Base-by-base conservation (phyloP, 2,888 invertebrate genomes). In the Atethmia centrago region DNA sequence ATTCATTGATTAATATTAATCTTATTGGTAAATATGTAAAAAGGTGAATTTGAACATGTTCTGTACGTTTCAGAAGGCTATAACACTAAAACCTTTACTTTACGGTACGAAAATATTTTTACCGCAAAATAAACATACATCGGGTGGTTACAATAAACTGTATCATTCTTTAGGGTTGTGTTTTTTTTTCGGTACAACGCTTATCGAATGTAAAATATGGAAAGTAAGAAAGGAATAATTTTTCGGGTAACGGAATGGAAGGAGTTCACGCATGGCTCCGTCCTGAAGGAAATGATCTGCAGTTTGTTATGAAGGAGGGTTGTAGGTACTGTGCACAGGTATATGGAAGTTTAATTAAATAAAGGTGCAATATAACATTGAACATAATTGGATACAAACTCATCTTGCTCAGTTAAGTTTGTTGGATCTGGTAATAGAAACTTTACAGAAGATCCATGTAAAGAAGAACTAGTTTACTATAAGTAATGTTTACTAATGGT, bases 201-300 rank as follows among this genome's bases (percentile, higher is more conserved):
- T 72, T 82, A 78, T 67, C 76, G 80, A 82, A 84, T 72, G 71
- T 77, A 68, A 78, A 84, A 86, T 82, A 80, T 80, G 73, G n/a
- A 28, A 80, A 75, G 67, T 71, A 80, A 80, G 74, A 85, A 79
- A 85, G 64, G 64, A 74, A 63, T 53, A 49, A 40, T 59, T 62
- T 77, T 74, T 72, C 69, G 69, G 49, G 25, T 69, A 65, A 63
- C 61, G 58, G 61, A 55, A 63, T 28, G 58, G 47, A 63, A 76
- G 36, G 56, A 72, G 59, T 77, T 77, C n/a, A 47, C 47, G 40
- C 45, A 66, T 80, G 70, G 36, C 64, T 19, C 25, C 58, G 21
- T 65, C 31, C 62, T 62, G 58, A 49, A 64, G 59, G 69, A 65
- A 79, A 85, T 63, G 74, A 69, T 64, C 55, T 62, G 53, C 61